These are phyloP conservation scores for Penelope pileata DNA, from an alignment of 2,113 vertebrate species.

Conservation along the genomic window DNA sequence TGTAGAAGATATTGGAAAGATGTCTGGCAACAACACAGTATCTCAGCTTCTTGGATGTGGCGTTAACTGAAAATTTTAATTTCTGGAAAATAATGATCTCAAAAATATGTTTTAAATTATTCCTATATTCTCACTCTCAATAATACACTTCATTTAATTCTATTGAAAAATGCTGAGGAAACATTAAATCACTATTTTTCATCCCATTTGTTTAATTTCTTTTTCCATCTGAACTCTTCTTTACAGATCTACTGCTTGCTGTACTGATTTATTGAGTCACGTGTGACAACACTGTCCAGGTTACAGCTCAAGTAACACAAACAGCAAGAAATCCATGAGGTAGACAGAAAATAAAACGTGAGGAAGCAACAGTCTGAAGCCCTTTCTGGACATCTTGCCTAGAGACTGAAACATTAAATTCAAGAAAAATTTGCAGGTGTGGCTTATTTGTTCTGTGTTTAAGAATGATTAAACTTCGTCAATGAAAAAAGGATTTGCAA, in stretches of 20 bases:
- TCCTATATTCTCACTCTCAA: background rate
- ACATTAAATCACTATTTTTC: background rate
- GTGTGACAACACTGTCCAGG: background rate
- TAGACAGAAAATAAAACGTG: background rate
- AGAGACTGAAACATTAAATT: background rate
- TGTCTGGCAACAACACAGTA: background rate
- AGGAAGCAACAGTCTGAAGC: background rate
- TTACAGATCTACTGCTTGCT: background rate
- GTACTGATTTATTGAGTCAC: background rate
- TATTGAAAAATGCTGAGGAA: background rate
- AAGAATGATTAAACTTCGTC: background rate
- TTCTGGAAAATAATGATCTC: background rate
- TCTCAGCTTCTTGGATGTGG: background rate
- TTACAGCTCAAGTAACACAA: background rate
- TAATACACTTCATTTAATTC: background rate
- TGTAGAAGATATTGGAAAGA: background rate
- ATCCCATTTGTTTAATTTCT: background rate
- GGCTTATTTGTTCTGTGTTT: background rate
- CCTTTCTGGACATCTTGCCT: background rate
- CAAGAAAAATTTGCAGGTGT: background rate
- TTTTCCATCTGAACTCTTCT: background rate
- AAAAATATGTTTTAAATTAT: background rate
- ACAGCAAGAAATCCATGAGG: constrained; percentile 1
- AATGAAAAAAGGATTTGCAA: background rate
- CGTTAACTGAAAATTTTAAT: background rate